Evolutionary conservation across 2,797 vertebrate genomes (phyloP), one percentile per base, ranked within the genome.

Genomic region (Phalloptychus januarius): DNA sequence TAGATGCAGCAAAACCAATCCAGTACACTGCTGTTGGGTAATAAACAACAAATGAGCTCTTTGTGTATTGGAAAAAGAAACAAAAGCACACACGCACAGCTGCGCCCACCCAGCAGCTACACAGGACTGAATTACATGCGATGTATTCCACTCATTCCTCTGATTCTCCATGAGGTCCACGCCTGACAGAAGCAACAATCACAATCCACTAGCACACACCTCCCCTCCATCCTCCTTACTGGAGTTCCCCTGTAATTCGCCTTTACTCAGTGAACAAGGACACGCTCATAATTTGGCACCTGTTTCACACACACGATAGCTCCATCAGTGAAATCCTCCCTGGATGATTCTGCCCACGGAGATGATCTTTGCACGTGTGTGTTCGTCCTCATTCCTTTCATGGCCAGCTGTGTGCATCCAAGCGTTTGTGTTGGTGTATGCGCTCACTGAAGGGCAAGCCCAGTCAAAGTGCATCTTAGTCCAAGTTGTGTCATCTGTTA

Each of bases 61-160:
- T 94, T 95, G 92, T 92, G 85, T 82, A 83, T 79, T 89, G 80
- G 83, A 81, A 52, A 52, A 25, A 52, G 25, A n/a, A 58, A 58
- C 28, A 25, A 25, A 23, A 11, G 2, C 84, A 70, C 38, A 40
- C 38, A 88, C 79, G 91, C 92, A 92, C 91, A 90, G 86, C 89
- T 87, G 91, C 89, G 90, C 54, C 91, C 91, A 93, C 91, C 85
- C 86, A 70, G 77, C 85, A 87, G 86, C 89, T 82, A 90, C 77
- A 83, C 82, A 74, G 83, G 84, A 84, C 90, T 89, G 83, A 89
- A 86, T 95, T 95, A 88, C 92, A 18, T 71, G 74, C 11, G 10
- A 84, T 75, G 85, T 88, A 94, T 93, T 92, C 85, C 86, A 63
- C 88, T 91, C 87, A 76, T 82, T 85, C 84, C 79, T 83, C 82